These are phyloP conservation scores for Cavia aperea DNA, from an alignment of 2,113 vertebrate species.

Conservation along the genomic window DNA sequence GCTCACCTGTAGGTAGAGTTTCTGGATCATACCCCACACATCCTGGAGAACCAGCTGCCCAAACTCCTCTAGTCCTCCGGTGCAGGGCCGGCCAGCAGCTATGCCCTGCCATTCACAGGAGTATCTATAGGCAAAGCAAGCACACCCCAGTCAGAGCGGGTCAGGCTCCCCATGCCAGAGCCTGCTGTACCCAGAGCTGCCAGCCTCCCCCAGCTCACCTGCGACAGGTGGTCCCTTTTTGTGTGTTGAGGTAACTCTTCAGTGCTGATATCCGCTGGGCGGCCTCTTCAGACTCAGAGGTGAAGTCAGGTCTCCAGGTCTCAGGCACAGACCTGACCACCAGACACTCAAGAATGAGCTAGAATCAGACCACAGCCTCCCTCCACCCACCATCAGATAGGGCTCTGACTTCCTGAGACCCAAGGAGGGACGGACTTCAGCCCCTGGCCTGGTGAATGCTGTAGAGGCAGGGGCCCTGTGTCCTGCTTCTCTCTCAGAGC, in stretches of 20 bases:
- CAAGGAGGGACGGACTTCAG: no score
- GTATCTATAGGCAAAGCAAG: slow-evolving; percentile 69
- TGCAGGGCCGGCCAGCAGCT: slow-evolving; percentile 77
- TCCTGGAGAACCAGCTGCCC: slow-evolving; percentile 79
- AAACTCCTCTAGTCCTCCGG: slow-evolving; percentile 81
- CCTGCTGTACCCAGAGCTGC: no score
- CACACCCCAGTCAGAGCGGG: neutral
- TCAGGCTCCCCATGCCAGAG: neutral
- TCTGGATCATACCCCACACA: slow-evolving; percentile 77
- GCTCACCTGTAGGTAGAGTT: slow-evolving; percentile 63
- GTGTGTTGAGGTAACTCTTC: slow-evolving; percentile 74
- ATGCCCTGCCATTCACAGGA: slow-evolving; percentile 83
- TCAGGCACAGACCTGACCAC: slow-evolving; percentile 83
- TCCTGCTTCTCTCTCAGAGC: no score
- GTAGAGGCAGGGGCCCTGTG: no score
- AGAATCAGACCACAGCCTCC: neutral
- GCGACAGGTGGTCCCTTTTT: slow-evolving; percentile 50
- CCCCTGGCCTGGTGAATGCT: no score
- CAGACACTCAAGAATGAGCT: neutral
- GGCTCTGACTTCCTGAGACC: no score
- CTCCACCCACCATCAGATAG: no score
- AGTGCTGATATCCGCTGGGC: slow-evolving; percentile 76
- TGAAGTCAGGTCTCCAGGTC: slow-evolving; percentile 83
- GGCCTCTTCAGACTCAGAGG: slow-evolving; percentile 81
- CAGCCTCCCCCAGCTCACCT: slow-evolving; percentile 47